phyloP scores from a whole-genome alignment of 1,140 invertebrate genomes.

The Drosophila saltans region DNA sequence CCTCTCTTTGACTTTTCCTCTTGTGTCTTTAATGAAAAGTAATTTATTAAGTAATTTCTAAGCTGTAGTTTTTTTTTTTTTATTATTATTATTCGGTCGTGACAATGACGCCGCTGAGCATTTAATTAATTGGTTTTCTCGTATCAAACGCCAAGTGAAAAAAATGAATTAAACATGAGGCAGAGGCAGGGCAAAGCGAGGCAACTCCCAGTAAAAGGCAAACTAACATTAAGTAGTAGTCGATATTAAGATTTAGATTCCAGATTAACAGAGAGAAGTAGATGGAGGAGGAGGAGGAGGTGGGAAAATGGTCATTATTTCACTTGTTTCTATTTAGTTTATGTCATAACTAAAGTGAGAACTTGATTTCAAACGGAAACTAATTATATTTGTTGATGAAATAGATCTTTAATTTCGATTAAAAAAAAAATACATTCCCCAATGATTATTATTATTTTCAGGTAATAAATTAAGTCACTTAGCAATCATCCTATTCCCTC shows the following conservation, averaged over 20 bases:
- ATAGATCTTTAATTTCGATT: slow-evolving; percentile 39
- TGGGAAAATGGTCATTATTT: slow-evolving; percentile 22
- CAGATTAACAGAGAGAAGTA: not conserved
- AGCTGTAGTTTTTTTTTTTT: slow-evolving; percentile 48
- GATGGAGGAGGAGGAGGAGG: not conserved
- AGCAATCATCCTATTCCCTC: not conserved
- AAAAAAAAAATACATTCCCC: slow-evolving; percentile 23
- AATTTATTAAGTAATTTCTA: slow-evolving; percentile 82
- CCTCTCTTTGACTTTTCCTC: slow-evolving; percentile 53
- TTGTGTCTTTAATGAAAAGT: slow-evolving; percentile 76
- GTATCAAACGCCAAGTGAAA: slow-evolving; percentile 60
- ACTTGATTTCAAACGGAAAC: slow-evolving; percentile 34
- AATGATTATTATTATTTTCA: slow-evolving; percentile 45
- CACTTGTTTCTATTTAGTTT: slow-evolving; percentile 1
- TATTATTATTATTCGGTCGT: slow-evolving; percentile 51
- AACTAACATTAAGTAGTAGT: slow-evolving; percentile 41
- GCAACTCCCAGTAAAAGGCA: not conserved
- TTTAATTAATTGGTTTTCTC: slow-evolving; percentile 79
- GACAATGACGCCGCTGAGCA: slow-evolving; percentile 69
- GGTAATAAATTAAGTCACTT: slow-evolving; percentile 16
- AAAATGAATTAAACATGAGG: slow-evolving; percentile 71
- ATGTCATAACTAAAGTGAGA: slow-evolving; percentile 9
- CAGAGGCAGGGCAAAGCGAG: slow-evolving; percentile 27
- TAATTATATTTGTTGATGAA: slow-evolving; percentile 33
- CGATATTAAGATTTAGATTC: slow-evolving; percentile 47